These are phyloP conservation scores for Drosophila subsilvestris DNA, from an alignment of 2,888 invertebrate species.

Conservation along the genomic window DNA sequence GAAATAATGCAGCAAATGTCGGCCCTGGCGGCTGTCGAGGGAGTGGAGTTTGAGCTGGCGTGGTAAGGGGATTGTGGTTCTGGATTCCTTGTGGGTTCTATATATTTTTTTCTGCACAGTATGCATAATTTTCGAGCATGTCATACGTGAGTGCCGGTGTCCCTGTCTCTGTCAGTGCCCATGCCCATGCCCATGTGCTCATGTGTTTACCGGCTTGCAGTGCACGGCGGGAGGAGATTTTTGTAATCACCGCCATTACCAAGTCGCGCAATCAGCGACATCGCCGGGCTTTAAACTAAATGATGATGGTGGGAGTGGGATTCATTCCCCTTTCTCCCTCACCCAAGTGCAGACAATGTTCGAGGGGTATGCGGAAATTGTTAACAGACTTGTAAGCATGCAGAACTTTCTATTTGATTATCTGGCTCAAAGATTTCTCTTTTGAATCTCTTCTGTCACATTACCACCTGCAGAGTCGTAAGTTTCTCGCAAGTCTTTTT, in stretches of 20 bases:
- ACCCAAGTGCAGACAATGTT: constrained; percentile 18
- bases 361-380: constrained; percentile 32
- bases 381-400: constrained; percentile 20
- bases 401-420: constrained; percentile 23
- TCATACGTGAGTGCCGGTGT: constrained; percentile 62
- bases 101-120: constrained; percentile 62
- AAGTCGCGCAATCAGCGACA: constrained; percentile 74
- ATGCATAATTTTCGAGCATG: constrained; percentile 74
- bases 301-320: constrained; percentile 34
- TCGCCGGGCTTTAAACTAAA: constrained; percentile 58
- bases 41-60: constrained; percentile 1
- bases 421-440: background rate
- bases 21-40: constrained; percentile 46
- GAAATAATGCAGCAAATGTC: constrained; percentile 76
- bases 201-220: constrained; percentile 22
- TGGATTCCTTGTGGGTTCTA: constrained; percentile 33
- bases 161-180: constrained; percentile 16
- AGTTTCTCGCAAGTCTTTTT: background rate
- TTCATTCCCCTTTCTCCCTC: constrained; percentile 17
- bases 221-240: constrained; percentile 39
- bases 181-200: background rate
- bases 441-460: background rate
- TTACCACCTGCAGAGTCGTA: background rate
- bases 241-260: constrained; percentile 77
- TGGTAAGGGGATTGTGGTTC: constrained; percentile 26